These are phyloP conservation scores for Napeogenes inachia DNA, from an alignment of 2,888 invertebrate species.

Conservation along the genomic window DNA sequence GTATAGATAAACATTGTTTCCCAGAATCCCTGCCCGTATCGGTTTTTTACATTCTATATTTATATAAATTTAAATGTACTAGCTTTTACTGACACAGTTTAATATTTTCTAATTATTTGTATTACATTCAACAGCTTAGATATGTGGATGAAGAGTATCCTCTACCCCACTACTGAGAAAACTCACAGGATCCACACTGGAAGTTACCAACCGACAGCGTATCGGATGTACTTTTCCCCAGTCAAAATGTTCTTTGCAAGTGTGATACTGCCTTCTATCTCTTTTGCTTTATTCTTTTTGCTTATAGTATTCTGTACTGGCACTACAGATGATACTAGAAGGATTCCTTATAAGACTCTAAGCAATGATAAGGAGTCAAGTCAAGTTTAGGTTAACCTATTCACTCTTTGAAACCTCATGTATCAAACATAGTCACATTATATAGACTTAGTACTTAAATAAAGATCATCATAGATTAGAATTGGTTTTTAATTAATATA, in stretches of 20 bases:
- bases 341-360: slow-evolving; percentile 26
- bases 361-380: slow-evolving; percentile 20
- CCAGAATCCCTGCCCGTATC: too few relatives aligned
- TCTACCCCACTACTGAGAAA: not conserved
- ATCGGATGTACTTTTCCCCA: slow-evolving; percentile 25
- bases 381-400: slow-evolving; percentile 15
- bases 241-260: slow-evolving; percentile 28
- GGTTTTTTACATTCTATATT: too few relatives aligned
- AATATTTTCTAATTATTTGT: not conserved
- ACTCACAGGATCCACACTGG: not conserved
- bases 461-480: not conserved
- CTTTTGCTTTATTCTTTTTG: slow-evolving; percentile 30
- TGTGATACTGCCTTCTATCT: slow-evolving; percentile 28
- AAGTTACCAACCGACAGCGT: not conserved
- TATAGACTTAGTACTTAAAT: too few relatives aligned
- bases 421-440: not conserved
- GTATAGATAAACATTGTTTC: too few relatives aligned
- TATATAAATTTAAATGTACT: too few relatives aligned
- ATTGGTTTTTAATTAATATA: not conserved
- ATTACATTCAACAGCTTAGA: slow-evolving; percentile 20
- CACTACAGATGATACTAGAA: slow-evolving; percentile 16
- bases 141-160: slow-evolving; percentile 22
- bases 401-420: not conserved
- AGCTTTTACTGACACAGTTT: too few relatives aligned
- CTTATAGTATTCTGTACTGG: slow-evolving; percentile 31